phyloP scores from a whole-genome alignment of 2,888 invertebrate species.

The Hirtodrosophila confusa region DNA sequence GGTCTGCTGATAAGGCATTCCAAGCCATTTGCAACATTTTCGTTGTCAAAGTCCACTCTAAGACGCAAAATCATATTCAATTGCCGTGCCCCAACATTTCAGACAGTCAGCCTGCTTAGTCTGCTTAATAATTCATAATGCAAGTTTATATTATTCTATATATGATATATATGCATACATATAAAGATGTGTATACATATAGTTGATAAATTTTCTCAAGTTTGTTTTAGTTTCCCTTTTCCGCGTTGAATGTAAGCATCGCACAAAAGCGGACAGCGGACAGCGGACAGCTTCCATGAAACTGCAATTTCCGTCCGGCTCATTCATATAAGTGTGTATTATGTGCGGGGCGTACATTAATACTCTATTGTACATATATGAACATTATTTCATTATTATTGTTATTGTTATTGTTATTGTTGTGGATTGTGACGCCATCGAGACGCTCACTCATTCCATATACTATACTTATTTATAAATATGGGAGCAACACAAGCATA shows the following conservation, averaged over 20 bases:
- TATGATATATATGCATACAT: slow-evolving; percentile 1
- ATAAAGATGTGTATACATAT: slow-evolving; percentile 3
- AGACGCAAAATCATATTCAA: slow-evolving; percentile 42
- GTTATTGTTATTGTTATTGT: slow-evolving; percentile 13
- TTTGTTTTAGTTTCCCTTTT: slow-evolving; percentile 17
- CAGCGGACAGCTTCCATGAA: slow-evolving; percentile 26
- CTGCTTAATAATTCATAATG: slow-evolving; percentile 17
- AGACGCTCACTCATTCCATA: slow-evolving; percentile 1
- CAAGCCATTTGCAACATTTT: slow-evolving; percentile 24
- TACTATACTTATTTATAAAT: slow-evolving; percentile 7
- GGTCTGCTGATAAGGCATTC: slow-evolving; percentile 41
- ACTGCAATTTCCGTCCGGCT: slow-evolving; percentile 60
- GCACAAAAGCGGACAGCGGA: slow-evolving; percentile 6
- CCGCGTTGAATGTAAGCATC: slow-evolving; percentile 30
- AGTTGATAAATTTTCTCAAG: slow-evolving; percentile 39
- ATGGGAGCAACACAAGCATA: not conserved
- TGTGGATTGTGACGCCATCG: slow-evolving; percentile 35
- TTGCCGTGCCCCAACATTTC: slow-evolving; percentile 22
- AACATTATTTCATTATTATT: slow-evolving; percentile 40
- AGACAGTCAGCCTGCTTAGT: slow-evolving; percentile 8
- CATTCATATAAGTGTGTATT: slow-evolving; percentile 1
- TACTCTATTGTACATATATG: slow-evolving; percentile 41
- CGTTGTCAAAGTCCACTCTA: slow-evolving; percentile 31
- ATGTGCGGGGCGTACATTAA: slow-evolving; percentile 24
- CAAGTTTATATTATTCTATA: slow-evolving; percentile 15